phyloP scores from a whole-genome alignment of 2,797 vertebrate species.

The Darevskia nairensis region DNA sequence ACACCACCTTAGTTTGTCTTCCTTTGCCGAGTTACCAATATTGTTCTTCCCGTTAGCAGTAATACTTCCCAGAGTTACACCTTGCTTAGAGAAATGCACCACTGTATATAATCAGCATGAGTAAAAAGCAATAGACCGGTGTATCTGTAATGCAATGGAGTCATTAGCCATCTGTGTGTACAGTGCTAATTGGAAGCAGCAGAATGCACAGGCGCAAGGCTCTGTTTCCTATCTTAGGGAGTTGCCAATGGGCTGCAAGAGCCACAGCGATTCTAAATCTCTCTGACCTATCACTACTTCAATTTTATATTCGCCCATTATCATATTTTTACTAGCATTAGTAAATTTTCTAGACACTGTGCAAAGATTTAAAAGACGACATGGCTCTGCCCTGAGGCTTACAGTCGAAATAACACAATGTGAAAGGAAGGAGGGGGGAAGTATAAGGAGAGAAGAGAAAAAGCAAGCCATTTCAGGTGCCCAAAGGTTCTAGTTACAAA shows the following conservation, averaged over 20 bases:
- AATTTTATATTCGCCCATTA: background rate
- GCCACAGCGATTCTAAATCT: background rate
- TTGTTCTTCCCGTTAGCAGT: slow-evolving; percentile 47
- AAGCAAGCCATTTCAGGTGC: background rate
- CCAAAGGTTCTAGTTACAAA: background rate
- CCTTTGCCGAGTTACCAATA: slow-evolving; percentile 62
- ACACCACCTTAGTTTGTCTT: slow-evolving; percentile 48
- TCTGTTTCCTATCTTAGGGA: background rate
- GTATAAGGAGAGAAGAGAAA: background rate
- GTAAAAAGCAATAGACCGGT: slow-evolving; percentile 46
- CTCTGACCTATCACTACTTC: background rate
- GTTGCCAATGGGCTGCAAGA: background rate
- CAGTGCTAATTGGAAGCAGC: background rate
- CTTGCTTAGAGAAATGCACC: slow-evolving; percentile 58
- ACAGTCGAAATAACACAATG: background rate
- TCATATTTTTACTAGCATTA: background rate
- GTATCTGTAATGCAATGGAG: slow-evolving; percentile 47
- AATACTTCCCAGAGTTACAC: slow-evolving; percentile 63
- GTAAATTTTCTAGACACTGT: background rate
- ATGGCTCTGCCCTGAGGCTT: background rate
- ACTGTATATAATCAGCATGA: slow-evolving; percentile 44
- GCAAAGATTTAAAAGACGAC: background rate
- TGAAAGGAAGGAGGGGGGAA: background rate
- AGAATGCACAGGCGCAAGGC: background rate
- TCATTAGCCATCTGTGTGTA: slow-evolving; percentile 31